Evolutionary conservation across 1,140 invertebrate genomes (phyloP), one percentile per base, ranked within the genome.

Genomic region (Berghia stephanieae): DNA sequence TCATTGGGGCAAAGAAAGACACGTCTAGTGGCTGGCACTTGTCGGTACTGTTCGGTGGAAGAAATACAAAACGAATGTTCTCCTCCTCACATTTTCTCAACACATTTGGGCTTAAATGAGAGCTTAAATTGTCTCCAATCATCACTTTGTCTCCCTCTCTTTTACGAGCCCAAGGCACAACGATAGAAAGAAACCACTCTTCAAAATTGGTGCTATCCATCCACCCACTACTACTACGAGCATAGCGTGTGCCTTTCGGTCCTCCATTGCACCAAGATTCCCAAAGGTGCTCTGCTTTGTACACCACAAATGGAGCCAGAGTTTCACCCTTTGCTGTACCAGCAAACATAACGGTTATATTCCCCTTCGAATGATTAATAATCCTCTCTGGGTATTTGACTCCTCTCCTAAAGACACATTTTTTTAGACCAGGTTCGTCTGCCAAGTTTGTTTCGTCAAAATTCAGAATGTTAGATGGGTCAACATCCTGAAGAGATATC

Each of bases 381-480:
- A 89, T 80, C 44, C 78, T 79, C 78, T 90, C 86, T 43, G 86
- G 81, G 80, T 89, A 86, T 80, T 88, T 87, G 13, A 46, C 86
- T 81, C 87, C 86, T 57, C 88, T 75, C 68, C 82, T 81, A 78
- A 84, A 76, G 67, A 88, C 79, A 31, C 85, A 72, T 84, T 86
- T 88, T 52, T 82, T 83, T n/a, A 68, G 80, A 31, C 86, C 86
- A 4, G 87, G 89, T 77, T 90, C 87, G 83, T 90, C 88, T 10
- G 77, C 79, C 4, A 90, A 52, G 77, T 90, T 90, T 6, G 88
- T 90, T 81, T 90, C 89, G 78, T 89, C 88, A 77, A 88, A 90
- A 38, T 75, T 75, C 21, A 75, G 8, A 42, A 75, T 57, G 44
- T 75, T 57, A 10, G n/a, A 8, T n/a, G 44, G 55, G 36, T 49